Base-by-base conservation (phyloP, 2,113 vertebrate genomes). In the Tachysurus vachellii region DNA sequence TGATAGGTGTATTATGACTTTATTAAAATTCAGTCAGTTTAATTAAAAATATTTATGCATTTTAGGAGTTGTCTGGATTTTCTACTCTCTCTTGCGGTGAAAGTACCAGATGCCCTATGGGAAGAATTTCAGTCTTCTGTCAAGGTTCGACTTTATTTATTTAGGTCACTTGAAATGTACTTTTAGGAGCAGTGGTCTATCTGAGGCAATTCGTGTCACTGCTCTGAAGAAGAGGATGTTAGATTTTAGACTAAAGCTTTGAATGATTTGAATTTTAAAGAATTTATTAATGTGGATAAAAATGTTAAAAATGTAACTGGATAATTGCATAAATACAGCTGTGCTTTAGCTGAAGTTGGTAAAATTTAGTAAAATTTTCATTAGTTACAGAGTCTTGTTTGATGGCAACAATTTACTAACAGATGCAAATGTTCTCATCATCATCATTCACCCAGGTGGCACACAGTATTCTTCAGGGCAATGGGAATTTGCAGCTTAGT, bases 61-160 rank as follows among this genome's bases (percentile, higher is more conserved):
- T 70, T 75, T 61, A 99, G 98, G 97, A 99, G 97, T 95, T 99
- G 98, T 95, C 96, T 97, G 92, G 97, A 99, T 94, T 96, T 99
- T 94, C 93, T 99, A 80, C 93, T 99, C 64, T 97, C 97, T 93
- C 93, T 98, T 92, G 97, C 96, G 92, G 94, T 97, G 94, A 95
- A 97, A 89, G 94, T 99, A 93, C 96, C 98, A 93, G 95, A 96
- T 95, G 96, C 95, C 94, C 97, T 97, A 90, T 99, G 98, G 98
- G 94, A 97, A 94, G 96, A 97, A 91, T 99, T 99, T 93, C 97
- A 97, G 94, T 94, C 96, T 92, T 96, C 97, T 91, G 96, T 99
- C 89, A 96, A 97, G 97, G 98, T 99, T 93, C 96, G 95, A 81
- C 56, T 13, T 62, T 81, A 59, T 31, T 56, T 53, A 13, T 75